phyloP scores from a whole-genome alignment of 2,797 vertebrate species.

The Hyperoplus immaculatus region DNA sequence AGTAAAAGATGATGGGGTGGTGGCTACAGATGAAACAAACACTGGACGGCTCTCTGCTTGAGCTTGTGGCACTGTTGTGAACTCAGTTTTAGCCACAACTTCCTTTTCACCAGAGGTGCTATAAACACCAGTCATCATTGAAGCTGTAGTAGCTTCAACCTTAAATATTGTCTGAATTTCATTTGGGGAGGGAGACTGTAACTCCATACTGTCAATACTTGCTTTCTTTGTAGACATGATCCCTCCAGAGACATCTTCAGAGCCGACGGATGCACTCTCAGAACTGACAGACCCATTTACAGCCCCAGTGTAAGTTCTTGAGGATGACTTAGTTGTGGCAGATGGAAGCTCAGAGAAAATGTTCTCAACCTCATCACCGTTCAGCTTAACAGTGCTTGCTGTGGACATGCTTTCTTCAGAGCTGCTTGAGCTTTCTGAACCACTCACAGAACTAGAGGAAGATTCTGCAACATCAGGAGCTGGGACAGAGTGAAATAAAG shows the following conservation, averaged over 20 bases:
- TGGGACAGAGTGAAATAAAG: slow-evolving; percentile 25
- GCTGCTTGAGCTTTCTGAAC: slow-evolving; percentile 48
- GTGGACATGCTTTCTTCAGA: slow-evolving; percentile 49
- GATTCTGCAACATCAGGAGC: background rate
- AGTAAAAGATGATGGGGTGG: slow-evolving; percentile 35
- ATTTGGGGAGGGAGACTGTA: slow-evolving; percentile 44
- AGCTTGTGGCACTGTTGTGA: slow-evolving; percentile 44
- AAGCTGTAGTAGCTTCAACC: slow-evolving; percentile 59
- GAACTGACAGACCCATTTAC: slow-evolving; percentile 31
- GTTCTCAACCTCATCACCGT: slow-evolving; percentile 23
- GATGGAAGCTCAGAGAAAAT: slow-evolving; percentile 8
- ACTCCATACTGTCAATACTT: slow-evolving; percentile 17
- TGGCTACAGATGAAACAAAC: slow-evolving; percentile 18
- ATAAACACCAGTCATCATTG: slow-evolving; percentile 39
- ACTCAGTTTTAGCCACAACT: slow-evolving; percentile 6
- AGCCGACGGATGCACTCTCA: slow-evolving; percentile 19
- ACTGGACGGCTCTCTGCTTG: slow-evolving; percentile 47
- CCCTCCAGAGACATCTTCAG: slow-evolving; percentile 38
- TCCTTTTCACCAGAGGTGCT: no score
- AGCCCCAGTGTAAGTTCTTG: background rate
- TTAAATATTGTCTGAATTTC: slow-evolving; percentile 75
- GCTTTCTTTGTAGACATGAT: slow-evolving; percentile 43
- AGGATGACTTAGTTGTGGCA: slow-evolving; percentile 30
- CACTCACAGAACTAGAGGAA: slow-evolving; percentile 44
- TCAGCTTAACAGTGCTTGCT: slow-evolving; percentile 4